phyloP scores from a whole-genome alignment of 92 coral and sea anemone species.

The Actinernus sp. region DNA sequence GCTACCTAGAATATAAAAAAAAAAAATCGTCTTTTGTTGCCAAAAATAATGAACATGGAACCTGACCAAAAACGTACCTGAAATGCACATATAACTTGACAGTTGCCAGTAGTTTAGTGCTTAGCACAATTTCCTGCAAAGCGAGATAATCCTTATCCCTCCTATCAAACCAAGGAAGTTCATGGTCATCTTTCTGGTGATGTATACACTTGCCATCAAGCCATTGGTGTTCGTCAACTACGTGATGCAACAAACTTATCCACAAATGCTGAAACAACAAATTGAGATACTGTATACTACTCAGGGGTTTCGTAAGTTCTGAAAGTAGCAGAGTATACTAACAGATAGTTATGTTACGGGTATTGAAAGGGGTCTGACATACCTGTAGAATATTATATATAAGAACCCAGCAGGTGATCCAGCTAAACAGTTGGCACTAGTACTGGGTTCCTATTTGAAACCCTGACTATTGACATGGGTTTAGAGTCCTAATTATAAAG shows the following conservation, averaged over 20 bases:
- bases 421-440: no score
- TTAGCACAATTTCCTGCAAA: neutral
- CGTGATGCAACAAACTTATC: neutral
- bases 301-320: no score
- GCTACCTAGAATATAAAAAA: neutral
- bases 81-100: slow-evolving; percentile 12
- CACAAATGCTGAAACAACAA: neutral
- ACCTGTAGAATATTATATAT: no score
- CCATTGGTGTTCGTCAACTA: slow-evolving; percentile 7
- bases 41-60: neutral
- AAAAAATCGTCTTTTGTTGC: neutral
- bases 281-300: no score
- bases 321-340: no score
- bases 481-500: no score
- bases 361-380: no score
- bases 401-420: no score
- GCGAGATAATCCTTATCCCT: slow-evolving; percentile 1
- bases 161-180: slow-evolving; percentile 6
- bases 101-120: slow-evolving; percentile 4
- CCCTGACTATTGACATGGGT: no score
- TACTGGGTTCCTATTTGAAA: slow-evolving; percentile 8
- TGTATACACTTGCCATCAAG: neutral
- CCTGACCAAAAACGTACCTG: slow-evolving; percentile 13
- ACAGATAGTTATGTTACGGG: no score
- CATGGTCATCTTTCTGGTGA: neutral